Evolutionary conservation across 2,113 vertebrate species (phyloP).

Genomic region (Canis aureus): DNA sequence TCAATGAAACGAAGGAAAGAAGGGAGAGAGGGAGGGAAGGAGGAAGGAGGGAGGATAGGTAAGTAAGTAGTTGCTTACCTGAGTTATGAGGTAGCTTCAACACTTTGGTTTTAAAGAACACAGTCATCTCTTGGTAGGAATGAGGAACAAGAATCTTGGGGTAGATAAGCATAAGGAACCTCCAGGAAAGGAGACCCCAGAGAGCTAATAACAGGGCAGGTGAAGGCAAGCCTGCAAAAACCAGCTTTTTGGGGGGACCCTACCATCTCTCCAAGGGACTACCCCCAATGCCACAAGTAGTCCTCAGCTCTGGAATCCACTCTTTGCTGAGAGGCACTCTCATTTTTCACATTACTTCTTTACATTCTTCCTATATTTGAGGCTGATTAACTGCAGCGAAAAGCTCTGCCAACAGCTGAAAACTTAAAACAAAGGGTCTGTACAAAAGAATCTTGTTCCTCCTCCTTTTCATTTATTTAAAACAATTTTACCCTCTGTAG

Average conservation of each 20-base stretch:
- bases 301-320: rapidly evolving
- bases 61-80: too few relatives aligned
- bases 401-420: slow-evolving; percentile 65
- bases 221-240: not conserved
- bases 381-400: slow-evolving; percentile 40
- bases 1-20: rapidly evolving
- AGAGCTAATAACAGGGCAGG: not conserved
- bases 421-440: slow-evolving; percentile 60
- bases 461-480: not conserved
- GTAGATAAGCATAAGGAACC: not conserved
- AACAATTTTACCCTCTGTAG: slow-evolving; percentile 11
- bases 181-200: not conserved
- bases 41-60: too few relatives aligned
- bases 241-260: not conserved
- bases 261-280: rapidly evolving
- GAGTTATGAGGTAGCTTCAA: not conserved
- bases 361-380: not conserved
- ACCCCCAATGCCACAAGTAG: not conserved
- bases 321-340: not conserved
- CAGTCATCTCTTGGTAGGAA: not conserved
- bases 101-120: not conserved
- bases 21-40: rapidly evolving
- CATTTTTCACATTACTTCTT: slow-evolving; percentile 32
- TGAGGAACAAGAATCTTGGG: not conserved
- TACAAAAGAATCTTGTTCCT: slow-evolving; percentile 50